Evolutionary conservation across 2,888 invertebrate genomes (phyloP).

Genomic region (Nasonia oneida): DNA sequence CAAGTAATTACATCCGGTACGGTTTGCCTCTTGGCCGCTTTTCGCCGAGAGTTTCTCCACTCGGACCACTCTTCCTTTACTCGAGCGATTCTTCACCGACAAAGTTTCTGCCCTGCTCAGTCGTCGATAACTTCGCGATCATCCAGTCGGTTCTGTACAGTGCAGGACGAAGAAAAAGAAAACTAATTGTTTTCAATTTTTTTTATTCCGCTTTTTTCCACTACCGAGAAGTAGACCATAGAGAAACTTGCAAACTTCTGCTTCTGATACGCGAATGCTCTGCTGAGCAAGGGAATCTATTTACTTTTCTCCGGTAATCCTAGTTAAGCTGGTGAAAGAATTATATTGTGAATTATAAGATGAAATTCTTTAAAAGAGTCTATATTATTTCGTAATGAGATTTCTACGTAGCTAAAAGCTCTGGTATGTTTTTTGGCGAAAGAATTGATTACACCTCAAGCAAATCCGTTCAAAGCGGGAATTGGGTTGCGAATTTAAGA

Average conservation of each 20-base stretch:
- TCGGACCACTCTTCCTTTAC: constrained; percentile 28
- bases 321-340: no score
- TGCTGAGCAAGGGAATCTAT: constrained; percentile 13
- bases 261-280: constrained; percentile 21
- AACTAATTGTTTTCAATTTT: constrained; percentile 57
- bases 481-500: no score
- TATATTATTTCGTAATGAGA: no score
- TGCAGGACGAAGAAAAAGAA: constrained; percentile 33
- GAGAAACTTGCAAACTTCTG: no score
- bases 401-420: no score
- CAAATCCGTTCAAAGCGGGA: no score
- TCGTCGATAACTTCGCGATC: constrained; percentile 59
- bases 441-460: no score
- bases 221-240: background rate
- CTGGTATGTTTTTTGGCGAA: no score
- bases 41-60: constrained; percentile 20
- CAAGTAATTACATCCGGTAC: constrained; percentile 64
- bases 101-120: constrained; percentile 36
- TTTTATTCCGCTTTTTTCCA: background rate
- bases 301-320: constrained; percentile 12
- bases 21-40: constrained; percentile 52
- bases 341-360: no score
- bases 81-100: constrained; percentile 51
- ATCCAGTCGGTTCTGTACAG: constrained; percentile 31
- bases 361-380: no score